Base-by-base conservation (phyloP, 2,113 vertebrate genomes). In the Crocuta crocuta region DNA sequence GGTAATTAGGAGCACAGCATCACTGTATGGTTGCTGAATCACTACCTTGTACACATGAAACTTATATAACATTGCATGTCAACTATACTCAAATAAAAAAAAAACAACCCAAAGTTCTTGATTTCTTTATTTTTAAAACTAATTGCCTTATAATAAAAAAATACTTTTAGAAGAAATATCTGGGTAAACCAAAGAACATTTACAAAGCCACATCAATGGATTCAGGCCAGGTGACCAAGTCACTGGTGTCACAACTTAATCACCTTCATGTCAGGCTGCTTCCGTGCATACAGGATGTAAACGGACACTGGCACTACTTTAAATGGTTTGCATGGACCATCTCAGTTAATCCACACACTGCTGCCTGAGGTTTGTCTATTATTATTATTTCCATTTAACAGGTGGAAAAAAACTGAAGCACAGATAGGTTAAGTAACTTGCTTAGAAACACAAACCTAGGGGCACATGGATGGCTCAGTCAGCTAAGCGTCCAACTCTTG, bases 371-470 rank as follows among this genome's bases (percentile, higher is more conserved):
- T 26, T 19, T 39, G 89, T 43, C 79, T 50, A 19, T 58, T 63
- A 73, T 43, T 31, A 66, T 24, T 35, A 35, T 35, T 35, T 35
- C 35, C 43, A 58, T 48, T 91, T 90, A 78, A 74, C 17, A 91
- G 28, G 26, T 0, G 65, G 83, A 80, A 50, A 61, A 61, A 61
- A 61, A 87, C 17, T 58, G 53, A 79, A 81, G 11, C 70, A 65
- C 55, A 94, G 35, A 63, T 91, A 86, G 50, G 8, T 85, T 66
- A 95, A 88, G 63, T 7, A 80, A 70, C 79, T 86, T 95, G 31
- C 82, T 85, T 33, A 86, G 73, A 96, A 89, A 86, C 78, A 73
- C 58, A 81, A 79, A 91, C 24, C 12, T 45, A 89, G 58, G 21
- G 58, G 58, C 21, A 0, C 58, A 61, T 61, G 58, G 58, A 17